Evolutionary conservation across 2,888 invertebrate genomes (phyloP).

Genomic region (Idaea aversata): DNA sequence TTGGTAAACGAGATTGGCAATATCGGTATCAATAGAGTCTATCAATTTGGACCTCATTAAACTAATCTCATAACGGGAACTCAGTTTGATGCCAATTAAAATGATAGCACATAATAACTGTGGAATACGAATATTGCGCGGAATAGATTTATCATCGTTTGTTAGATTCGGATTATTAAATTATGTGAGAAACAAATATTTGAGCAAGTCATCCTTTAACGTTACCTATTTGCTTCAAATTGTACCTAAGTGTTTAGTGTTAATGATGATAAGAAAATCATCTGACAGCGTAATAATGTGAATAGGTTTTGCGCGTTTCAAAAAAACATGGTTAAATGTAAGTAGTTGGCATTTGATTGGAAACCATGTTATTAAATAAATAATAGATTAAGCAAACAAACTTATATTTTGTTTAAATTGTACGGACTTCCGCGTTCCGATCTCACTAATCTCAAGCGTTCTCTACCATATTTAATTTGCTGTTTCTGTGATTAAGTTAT

Average conservation of each 20-base stretch:
- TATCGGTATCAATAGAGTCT: constrained; percentile 32
- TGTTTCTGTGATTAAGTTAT: constrained; percentile 68
- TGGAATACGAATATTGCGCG: neutral
- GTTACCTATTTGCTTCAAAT: neutral
- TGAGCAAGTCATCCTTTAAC: neutral
- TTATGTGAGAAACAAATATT: constrained; percentile 1
- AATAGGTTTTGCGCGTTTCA: neutral
- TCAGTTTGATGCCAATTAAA: constrained; percentile 31
- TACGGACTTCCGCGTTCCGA: constrained; percentile 26
- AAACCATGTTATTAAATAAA: neutral
- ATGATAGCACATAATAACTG: neutral
- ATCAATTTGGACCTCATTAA: constrained; percentile 46
- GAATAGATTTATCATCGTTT: neutral
- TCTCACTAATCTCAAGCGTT: constrained; percentile 14
- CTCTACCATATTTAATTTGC: constrained; percentile 55
- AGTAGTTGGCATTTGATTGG: neutral
- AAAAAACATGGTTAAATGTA: neutral
- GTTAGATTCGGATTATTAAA: neutral
- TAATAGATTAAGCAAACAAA: constrained; percentile 14
- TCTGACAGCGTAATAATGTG: neutral
- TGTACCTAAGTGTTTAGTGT: neutral
- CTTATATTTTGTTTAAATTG: neutral
- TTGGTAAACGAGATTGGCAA: constrained; percentile 19
- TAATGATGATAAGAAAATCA: neutral
- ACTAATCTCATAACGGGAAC: constrained; percentile 36